Evolutionary conservation across 2,888 invertebrate genomes (phyloP), one percentile per base, ranked within the genome.

Genomic region (Lissocephala sabroskyi): DNA sequence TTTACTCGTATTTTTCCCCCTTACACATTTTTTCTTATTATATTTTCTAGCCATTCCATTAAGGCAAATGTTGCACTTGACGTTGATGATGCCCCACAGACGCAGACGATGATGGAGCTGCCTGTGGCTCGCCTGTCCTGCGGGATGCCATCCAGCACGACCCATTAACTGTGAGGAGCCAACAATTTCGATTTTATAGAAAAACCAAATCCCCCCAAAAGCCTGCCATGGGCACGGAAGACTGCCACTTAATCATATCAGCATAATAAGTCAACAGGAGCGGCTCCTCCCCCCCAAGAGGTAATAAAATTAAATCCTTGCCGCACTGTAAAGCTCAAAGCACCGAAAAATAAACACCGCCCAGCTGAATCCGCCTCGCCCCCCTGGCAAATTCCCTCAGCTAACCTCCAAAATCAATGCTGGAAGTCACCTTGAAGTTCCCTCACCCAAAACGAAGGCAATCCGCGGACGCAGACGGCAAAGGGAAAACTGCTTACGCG

Each of bases 271-370:
- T 74, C 75, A 70, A 61, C 59, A 59, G 54, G 45, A 59, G 51
- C 50, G 56, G 49, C 53, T 17, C 10, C 17, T 2, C 4, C 23
- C 23, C 4, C 41, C 42, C 55, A 49, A 41, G 28, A n/a, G 76
- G 64, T 66, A 70, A 71, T 71, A 70, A 77, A 71, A 71, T 77
- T 63, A 77, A 71, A 74, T 71, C 77, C 77, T 77, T 74, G 77
- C 67, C 62, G 54, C 48, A 41, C 35, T 56, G 56, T 16, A 50
- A 43, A 41, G 49, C 59, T 49, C 52, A 42, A 45, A 42, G 37
- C 36, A 37, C 39, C 42, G 30, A 35, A 18, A 19, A n/a, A 23
- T 7, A 19, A 30, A 11, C 35, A 35, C 14, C n/a, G n/a, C n/a
- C n/a, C n/a, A n/a, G n/a, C n/a, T n/a, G n/a, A n/a, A n/a, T n/a